Evolutionary conservation across 2,113 vertebrate species (phyloP), one percentile per base, ranked within the genome.

Genomic region (Fregata magnificens): DNA sequence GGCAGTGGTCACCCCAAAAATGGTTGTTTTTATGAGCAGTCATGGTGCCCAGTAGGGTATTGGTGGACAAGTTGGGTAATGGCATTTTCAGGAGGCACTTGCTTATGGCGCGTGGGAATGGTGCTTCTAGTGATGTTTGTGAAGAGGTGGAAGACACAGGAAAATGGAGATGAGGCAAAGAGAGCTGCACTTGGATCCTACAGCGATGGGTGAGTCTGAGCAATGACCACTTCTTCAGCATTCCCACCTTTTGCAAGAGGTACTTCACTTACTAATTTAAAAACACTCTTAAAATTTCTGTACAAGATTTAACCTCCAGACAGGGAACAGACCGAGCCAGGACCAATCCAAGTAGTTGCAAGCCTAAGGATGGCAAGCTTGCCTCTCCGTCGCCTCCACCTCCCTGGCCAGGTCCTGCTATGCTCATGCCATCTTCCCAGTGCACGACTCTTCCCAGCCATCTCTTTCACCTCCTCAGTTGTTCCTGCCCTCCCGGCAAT

Each of bases 361-460:
- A 63, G 11, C 52, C 65, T 21, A 9, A 52, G 44, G 81, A 76
- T 36, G 22, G 65, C 58, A 62, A 28, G 32, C 2, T 5, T n/a
- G 40, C 65, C 32, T 4, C 49, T 53, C 72, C 52, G 8, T 0
- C 26, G 52, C 47, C 55, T 42, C 16, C 24, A 10, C 20, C 3
- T 8, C 34, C 61, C 45, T 16, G 32, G 42, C 58, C 67, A 47
- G 34, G n/a, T 50, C 66, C 50, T 0, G 0, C 67, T 9, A 1
- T 1, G 34, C 70, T 76, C 49, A 24, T 66, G 29, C 50, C 56
- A 10, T 7, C 61, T 63, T 78, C 72, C 80, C 81, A 45, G 25
- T 0, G 42, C 80, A 18, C 5, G 2, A 20, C 55, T 11, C 70
- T 55, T 76, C 56, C 66, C 66, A 72, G 49, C 0, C 0, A 0